Conservation (phyloP, 1,140 invertebrate genomes). For the Mycetomoellerius zeteki region DNA sequence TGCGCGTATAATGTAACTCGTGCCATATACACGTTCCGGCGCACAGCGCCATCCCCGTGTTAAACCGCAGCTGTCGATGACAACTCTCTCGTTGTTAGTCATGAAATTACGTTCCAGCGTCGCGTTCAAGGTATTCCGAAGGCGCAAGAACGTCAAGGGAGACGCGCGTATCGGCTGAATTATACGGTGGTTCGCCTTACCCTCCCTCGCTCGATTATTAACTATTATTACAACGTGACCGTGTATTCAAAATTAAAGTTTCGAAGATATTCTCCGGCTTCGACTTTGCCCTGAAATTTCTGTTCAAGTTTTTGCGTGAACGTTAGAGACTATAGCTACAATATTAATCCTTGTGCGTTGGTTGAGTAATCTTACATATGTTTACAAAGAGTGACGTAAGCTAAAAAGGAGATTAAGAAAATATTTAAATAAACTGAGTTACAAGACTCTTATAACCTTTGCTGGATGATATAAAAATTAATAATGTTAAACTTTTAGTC, state of each 20-base stretch:
- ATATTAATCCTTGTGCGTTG: conserved; percentile 1
- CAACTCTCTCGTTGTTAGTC: conserved; percentile 64
- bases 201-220: conserved; percentile 26
- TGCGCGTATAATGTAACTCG: conserved; percentile 59
- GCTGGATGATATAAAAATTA: neutral
- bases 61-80: conserved; percentile 64
- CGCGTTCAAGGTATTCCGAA: conserved; percentile 61
- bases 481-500: neutral
- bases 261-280: neutral
- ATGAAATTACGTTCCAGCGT: conserved; percentile 58
- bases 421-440: neutral
- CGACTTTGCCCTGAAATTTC: conserved; percentile 13
- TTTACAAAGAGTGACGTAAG: conserved; percentile 1
- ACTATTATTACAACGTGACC: conserved; percentile 35
- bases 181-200: conserved; percentile 26
- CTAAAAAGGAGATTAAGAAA: conserved; percentile 11
- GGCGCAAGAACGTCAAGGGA: conserved; percentile 55
- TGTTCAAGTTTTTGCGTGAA: neutral
- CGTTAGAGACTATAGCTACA: neutral
- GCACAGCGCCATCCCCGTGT: conserved; percentile 39
- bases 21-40: conserved; percentile 55
- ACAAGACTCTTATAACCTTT: neutral
- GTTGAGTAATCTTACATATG: neutral
- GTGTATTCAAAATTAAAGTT: conserved; percentile 24
- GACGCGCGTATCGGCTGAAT: conserved; percentile 46